These are phyloP conservation scores for Chaetorhynchus papuensis DNA, from an alignment of 2,113 vertebrate genomes.

Conservation along the genomic window DNA sequence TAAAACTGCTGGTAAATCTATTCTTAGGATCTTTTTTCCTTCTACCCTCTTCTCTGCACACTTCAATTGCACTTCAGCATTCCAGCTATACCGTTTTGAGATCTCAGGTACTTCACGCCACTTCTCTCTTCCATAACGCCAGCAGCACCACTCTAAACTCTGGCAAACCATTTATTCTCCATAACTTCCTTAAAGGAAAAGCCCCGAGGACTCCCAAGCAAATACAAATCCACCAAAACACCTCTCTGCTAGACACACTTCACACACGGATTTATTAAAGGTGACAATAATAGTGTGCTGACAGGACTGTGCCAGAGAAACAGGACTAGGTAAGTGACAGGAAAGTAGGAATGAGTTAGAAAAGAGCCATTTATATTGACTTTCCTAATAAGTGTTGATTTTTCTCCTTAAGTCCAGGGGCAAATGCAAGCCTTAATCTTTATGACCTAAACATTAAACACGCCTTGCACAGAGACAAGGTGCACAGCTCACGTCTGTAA, in stretches of 20 bases:
- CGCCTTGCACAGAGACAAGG: not conserved
- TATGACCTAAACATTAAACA: not conserved
- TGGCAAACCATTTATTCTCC: not conserved
- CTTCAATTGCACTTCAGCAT: not conserved
- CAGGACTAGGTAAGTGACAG: not conserved
- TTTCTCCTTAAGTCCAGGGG: not conserved
- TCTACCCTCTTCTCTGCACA: not conserved
- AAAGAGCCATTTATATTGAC: not conserved
- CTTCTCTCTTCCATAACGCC: not conserved
- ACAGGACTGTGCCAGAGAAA: not conserved
- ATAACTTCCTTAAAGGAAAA: not conserved
- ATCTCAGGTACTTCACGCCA: not conserved
- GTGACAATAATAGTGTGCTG: not conserved
- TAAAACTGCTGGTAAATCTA: not conserved
- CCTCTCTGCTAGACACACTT: not conserved
- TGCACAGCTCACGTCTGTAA: not conserved
- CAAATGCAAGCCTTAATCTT: not conserved
- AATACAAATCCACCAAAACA: not conserved
- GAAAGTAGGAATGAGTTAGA: not conserved
- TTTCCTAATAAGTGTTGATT: not conserved
- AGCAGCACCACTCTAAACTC: not conserved
- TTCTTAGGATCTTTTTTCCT: not conserved
- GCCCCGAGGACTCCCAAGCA: not conserved
- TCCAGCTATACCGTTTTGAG: not conserved
- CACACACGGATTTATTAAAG: not conserved